These are phyloP conservation scores for Menidia beryllina DNA, from an alignment of 2,113 vertebrate genomes.

Conservation along the genomic window DNA sequence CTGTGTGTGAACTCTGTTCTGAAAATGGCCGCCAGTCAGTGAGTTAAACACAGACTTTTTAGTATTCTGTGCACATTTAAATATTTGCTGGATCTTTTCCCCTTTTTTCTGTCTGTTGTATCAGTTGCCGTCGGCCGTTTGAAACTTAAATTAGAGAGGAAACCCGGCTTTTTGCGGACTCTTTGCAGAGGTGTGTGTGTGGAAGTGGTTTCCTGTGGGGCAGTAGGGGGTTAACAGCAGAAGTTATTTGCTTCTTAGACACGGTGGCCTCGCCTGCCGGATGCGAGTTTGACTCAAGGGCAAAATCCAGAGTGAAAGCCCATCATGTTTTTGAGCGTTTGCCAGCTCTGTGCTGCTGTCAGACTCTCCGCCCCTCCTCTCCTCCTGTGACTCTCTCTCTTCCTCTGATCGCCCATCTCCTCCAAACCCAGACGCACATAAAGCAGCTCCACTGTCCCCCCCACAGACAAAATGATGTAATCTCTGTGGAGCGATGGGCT, in stretches of 20 bases:
- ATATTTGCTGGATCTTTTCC: too few relatives aligned
- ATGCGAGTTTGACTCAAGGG: conserved; percentile 80
- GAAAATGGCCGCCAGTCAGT: too few relatives aligned
- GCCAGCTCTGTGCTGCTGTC: conserved; percentile 47
- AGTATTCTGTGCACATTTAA: too few relatives aligned
- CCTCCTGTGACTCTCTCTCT: conserved; percentile 52
- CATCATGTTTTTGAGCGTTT: conserved; percentile 77
- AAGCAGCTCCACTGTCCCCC: conserved; percentile 49
- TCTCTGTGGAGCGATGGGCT: conserved; percentile 21
- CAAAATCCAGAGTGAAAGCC: conserved; percentile 79
- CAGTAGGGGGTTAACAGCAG: conserved; percentile 68
- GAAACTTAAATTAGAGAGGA: too few relatives aligned
- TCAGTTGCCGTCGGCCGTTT: too few relatives aligned
- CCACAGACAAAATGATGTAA: conserved; percentile 51
- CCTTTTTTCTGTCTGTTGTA: too few relatives aligned
- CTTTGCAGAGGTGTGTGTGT: too few relatives aligned
- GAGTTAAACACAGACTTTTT: too few relatives aligned
- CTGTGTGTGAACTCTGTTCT: too few relatives aligned
- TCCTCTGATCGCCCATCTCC: conserved; percentile 58
- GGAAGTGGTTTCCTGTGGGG: too few relatives aligned
- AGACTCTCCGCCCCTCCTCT: conserved; percentile 28
- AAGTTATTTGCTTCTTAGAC: conserved; percentile 75
- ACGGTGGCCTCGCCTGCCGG: conserved; percentile 76
- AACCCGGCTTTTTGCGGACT: conserved; percentile 37
- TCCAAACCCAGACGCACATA: conserved; percentile 51